A percentile compares a stretch with the other conserved stretches of the same genome.
These are phyloP conservation scores for Lepilemur ruficaudatus DNA, from an alignment of 2,797 vertebrate genomes.

Conservation along the genomic window DNA sequence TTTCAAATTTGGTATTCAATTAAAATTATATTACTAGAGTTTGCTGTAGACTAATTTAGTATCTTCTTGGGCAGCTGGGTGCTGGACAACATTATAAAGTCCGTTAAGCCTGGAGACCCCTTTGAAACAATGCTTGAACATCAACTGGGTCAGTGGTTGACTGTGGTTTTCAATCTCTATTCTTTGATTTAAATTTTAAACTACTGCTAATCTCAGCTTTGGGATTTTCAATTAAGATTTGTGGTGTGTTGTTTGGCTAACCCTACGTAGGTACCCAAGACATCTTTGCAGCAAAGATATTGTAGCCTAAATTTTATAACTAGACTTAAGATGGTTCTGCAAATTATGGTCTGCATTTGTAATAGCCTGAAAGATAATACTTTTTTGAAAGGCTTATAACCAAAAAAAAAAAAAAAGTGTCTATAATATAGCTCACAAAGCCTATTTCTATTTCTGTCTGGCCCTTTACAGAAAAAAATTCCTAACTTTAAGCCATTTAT, in stretches of 20 bases:
- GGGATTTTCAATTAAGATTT: not conserved
- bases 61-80: not conserved
- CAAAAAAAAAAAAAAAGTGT: not conserved
- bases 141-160: not conserved
- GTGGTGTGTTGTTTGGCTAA: not conserved
- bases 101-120: not conserved
- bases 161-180: not conserved
- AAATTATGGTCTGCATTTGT: not conserved
- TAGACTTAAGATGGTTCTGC: not conserved
- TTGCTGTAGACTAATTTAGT: not conserved
- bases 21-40: not conserved
- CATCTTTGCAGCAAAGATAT: not conserved
- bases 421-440: not conserved
- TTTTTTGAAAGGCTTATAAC: not conserved
- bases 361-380: not conserved
- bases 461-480: not conserved
- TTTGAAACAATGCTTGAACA: not conserved
- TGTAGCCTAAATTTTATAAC: not conserved
- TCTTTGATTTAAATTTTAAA: slow-evolving; percentile 2
- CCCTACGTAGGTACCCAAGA: not conserved
- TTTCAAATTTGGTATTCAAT: not conserved
- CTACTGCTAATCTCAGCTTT: not conserved
- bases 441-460: not conserved
- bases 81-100: not conserved
- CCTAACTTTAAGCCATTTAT: not conserved